These are phyloP conservation scores for Tetropium fuscum DNA, from an alignment of 2,888 invertebrate genomes.

Conservation along the genomic window DNA sequence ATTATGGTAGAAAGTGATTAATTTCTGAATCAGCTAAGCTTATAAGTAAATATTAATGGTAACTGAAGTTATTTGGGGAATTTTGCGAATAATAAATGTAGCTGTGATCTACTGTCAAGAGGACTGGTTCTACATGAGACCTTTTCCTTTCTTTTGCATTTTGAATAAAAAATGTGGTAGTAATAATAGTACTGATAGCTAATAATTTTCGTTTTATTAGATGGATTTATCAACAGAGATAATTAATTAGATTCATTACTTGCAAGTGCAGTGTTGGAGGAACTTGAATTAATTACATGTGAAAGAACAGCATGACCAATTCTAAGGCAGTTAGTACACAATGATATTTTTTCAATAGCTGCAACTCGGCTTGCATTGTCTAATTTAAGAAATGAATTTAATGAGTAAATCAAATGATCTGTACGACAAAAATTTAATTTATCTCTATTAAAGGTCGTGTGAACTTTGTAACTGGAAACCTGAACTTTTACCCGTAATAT, in stretches of 20 bases:
- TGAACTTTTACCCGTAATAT: not conserved
- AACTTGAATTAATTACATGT: constrained; percentile 4
- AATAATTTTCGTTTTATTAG: not conserved
- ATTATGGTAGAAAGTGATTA: constrained; percentile 14
- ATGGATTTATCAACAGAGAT: not conserved
- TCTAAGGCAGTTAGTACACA: constrained; percentile 22
- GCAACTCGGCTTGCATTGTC: not conserved
- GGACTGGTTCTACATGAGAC: constrained; percentile 22
- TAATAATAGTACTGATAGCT: constrained; percentile 4
- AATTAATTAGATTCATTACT: not conserved
- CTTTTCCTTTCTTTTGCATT: constrained; percentile 11
- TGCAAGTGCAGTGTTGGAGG: not conserved
- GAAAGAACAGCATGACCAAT: constrained; percentile 16
- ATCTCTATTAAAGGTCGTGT: not conserved
- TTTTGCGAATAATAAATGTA: constrained; percentile 21
- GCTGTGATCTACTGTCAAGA: constrained; percentile 25
- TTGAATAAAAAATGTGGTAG: constrained; percentile 10
- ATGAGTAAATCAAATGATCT: constrained; percentile 21
- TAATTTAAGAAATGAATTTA: constrained; percentile 16
- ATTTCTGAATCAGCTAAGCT: constrained; percentile 20
- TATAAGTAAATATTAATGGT: not conserved
- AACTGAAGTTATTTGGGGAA: constrained; percentile 17
- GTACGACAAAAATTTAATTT: constrained; percentile 13
- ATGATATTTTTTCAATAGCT: constrained; percentile 4
- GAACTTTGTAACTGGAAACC: not conserved